Evolutionary conservation across 2,888 invertebrate genomes (phyloP).

Genomic region (Tromatobia lineatoria): DNA sequence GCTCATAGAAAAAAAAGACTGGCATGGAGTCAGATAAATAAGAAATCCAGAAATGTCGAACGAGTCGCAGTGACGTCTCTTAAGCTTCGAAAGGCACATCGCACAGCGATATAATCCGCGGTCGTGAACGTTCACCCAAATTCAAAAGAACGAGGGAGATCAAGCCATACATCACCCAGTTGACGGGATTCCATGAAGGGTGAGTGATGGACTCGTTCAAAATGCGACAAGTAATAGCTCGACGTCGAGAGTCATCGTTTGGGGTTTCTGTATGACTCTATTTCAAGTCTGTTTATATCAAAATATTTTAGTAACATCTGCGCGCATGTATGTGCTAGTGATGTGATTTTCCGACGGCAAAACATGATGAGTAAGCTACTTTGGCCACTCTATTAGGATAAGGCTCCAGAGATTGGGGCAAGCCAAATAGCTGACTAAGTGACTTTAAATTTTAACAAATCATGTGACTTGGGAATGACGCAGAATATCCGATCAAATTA

Average conservation of each 20-base stretch:
- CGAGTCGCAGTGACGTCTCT: slow-evolving; percentile 43
- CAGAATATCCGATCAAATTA: slow-evolving; percentile 39
- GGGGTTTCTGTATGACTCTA: slow-evolving; percentile 22
- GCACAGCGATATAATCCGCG: background rate
- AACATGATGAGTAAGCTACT: slow-evolving; percentile 10
- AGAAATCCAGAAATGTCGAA: background rate
- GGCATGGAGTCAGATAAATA: background rate
- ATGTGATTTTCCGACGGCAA: slow-evolving; percentile 13
- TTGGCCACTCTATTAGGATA: slow-evolving; percentile 18
- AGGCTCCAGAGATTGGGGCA: background rate
- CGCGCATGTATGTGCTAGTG: background rate
- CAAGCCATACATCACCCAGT: slow-evolving; percentile 65
- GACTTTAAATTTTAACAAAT: slow-evolving; percentile 48
- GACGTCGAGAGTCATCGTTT: slow-evolving; percentile 54
- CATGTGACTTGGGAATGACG: slow-evolving; percentile 27
- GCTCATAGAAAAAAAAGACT: background rate
- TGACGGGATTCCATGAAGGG: slow-evolving; percentile 64
- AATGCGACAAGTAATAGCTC: slow-evolving; percentile 71
- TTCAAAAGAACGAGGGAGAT: slow-evolving; percentile 32
- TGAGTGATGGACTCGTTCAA: slow-evolving; percentile 71
- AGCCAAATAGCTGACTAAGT: slow-evolving; percentile 37
- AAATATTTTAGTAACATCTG: background rate
- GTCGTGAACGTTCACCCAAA: slow-evolving; percentile 26
- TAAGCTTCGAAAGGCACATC: slow-evolving; percentile 30
- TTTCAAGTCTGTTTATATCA: slow-evolving; percentile 17